phyloP scores from a whole-genome alignment of 2,113 vertebrate species.

The Leptosomus discolor region DNA sequence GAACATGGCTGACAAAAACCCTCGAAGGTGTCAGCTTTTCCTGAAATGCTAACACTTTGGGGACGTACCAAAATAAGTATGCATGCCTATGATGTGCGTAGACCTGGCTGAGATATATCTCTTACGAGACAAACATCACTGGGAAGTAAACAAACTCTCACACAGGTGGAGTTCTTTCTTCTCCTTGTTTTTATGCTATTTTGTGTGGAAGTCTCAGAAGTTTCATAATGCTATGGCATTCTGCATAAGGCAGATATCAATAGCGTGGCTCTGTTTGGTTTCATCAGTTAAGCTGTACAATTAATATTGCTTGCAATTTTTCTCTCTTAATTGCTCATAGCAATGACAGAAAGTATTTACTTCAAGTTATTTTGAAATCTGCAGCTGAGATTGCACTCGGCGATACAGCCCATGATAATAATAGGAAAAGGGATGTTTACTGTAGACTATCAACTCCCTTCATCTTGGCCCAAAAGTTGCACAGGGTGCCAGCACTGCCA shows the following conservation, averaged over 20 bases:
- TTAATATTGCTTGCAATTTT: background rate
- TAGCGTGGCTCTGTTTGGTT: background rate
- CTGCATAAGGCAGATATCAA: background rate
- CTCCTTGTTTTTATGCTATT: background rate
- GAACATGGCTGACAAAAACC: background rate
- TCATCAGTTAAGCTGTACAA: background rate
- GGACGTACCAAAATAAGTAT: background rate
- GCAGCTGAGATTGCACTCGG: background rate
- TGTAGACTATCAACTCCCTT: background rate
- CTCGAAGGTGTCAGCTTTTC: background rate
- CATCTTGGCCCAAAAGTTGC: background rate
- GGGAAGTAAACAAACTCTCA: background rate
- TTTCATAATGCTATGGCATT: background rate
- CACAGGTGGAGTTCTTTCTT: background rate
- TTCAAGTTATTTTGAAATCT: slow-evolving; percentile 8
- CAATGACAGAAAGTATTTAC: background rate
- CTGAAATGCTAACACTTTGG: background rate
- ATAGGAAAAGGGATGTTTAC: slow-evolving; percentile 47
- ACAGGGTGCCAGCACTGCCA: background rate
- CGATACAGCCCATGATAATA: background rate
- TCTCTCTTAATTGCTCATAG: background rate
- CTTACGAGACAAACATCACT: background rate
- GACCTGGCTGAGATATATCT: background rate
- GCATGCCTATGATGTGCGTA: background rate
- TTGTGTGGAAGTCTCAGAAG: background rate